phyloP scores from a whole-genome alignment of 2,113 vertebrate genomes.

The Pteropus alecto region DNA sequence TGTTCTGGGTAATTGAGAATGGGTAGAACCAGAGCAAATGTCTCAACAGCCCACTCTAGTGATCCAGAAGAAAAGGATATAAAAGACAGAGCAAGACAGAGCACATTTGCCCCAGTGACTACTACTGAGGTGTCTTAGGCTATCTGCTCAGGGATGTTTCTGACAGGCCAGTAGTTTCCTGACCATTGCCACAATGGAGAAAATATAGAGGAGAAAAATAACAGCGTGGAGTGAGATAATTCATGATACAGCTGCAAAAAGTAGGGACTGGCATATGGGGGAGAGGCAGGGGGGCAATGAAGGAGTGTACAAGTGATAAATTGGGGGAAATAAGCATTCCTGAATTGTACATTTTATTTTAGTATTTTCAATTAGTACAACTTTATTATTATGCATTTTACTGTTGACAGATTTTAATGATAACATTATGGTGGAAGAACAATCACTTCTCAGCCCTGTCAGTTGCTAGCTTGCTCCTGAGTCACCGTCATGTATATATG shows the following conservation, averaged over 20 bases:
- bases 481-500: accelerated
- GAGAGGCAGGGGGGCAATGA: background rate
- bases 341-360: background rate
- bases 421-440: background rate
- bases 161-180: background rate
- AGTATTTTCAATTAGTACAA: background rate
- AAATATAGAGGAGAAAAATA: background rate
- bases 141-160: background rate
- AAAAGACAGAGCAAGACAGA: background rate
- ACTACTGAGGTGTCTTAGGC: background rate
- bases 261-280: background rate
- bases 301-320: background rate
- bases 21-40: background rate
- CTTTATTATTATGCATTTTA: background rate
- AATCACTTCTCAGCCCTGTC: background rate
- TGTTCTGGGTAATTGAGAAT: background rate
- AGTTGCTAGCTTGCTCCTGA: background rate
- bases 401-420: background rate
- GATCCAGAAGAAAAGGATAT: background rate
- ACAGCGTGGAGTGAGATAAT: no score
- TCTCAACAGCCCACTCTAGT: background rate
- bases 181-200: background rate
- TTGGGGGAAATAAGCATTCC: background rate
- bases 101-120: background rate
- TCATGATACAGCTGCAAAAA: background rate